phyloP scores from a whole-genome alignment of 2,113 vertebrate species.

The Cinclus mexicanus region DNA sequence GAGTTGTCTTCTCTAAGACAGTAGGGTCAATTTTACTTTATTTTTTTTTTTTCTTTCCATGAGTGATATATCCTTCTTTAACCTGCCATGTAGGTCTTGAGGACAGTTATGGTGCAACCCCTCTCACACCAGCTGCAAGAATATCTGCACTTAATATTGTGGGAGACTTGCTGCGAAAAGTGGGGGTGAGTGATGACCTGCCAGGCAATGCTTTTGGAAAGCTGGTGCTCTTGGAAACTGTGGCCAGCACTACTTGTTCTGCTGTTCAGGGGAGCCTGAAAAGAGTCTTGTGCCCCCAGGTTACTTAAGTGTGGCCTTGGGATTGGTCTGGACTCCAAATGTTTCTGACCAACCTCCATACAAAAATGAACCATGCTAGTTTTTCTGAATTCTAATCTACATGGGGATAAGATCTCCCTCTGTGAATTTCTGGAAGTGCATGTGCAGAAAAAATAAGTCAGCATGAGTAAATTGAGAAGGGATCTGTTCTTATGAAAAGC shows the following conservation, averaged over 20 bases:
- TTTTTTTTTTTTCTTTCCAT: too few relatives aligned
- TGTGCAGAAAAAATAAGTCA: neutral
- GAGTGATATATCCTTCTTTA: neutral
- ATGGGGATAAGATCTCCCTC: neutral
- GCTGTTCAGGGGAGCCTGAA: neutral
- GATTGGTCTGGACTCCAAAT: neutral
- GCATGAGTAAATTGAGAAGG: neutral
- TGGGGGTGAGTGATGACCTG: constrained; percentile 80
- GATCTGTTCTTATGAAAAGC: neutral
- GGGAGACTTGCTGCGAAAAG: constrained; percentile 95
- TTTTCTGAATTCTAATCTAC: neutral
- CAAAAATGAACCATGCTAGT: neutral
- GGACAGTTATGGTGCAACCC: constrained; percentile 82
- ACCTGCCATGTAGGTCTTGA: constrained; percentile 70
- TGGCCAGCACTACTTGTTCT: neutral
- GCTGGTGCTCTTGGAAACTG: neutral
- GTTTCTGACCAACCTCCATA: neutral
- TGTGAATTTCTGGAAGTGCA: neutral
- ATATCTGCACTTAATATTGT: constrained; percentile 98
- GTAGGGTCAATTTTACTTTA: neutral
- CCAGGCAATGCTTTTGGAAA: neutral
- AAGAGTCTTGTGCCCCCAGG: neutral
- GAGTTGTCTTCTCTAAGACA: neutral
- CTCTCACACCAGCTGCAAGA: constrained; percentile 92
- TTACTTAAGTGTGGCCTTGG: neutral